Evolutionary conservation across 1,140 invertebrate species (phyloP).

Genomic region (Tribolium madens): DNA sequence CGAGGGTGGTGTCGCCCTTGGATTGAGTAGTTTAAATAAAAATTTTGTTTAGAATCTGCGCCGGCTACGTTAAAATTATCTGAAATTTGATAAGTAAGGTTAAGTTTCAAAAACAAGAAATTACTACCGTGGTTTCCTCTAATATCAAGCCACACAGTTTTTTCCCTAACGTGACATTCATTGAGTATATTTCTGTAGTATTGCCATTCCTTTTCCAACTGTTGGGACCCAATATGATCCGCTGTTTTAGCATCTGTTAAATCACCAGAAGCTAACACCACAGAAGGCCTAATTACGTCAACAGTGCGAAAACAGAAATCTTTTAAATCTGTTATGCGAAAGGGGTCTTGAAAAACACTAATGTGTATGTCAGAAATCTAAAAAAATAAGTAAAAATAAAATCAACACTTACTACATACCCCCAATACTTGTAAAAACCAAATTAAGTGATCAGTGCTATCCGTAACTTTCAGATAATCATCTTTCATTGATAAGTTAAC

Average conservation of each 20-base stretch:
- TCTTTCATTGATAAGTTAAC: slow-evolving; percentile 45
- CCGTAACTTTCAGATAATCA: slow-evolving; percentile 64
- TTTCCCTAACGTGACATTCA: slow-evolving; percentile 75
- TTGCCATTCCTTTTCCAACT: slow-evolving; percentile 88
- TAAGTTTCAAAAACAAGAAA: slow-evolving; percentile 2
- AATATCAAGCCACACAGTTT: slow-evolving; percentile 89
- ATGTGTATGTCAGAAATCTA: slow-evolving; percentile 92
- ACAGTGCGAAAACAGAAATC: slow-evolving; percentile 86
- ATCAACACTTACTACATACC: slow-evolving; percentile 18
- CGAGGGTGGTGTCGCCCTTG: slow-evolving; percentile 78
- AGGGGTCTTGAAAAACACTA: slow-evolving; percentile 84
- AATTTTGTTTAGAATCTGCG: slow-evolving; percentile 79
- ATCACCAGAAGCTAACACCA: slow-evolving; percentile 90
- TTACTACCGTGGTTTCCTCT: slow-evolving; percentile 92
- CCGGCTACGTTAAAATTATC: slow-evolving; percentile 91
- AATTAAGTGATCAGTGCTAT: slow-evolving; percentile 72
- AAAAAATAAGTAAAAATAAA: slow-evolving; percentile 52
- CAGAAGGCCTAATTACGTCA: slow-evolving; percentile 78
- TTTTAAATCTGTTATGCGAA: slow-evolving; percentile 80
- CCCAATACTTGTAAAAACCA: slow-evolving; percentile 82
- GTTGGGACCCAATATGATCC: slow-evolving; percentile 84
- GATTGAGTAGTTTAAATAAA: slow-evolving; percentile 84
- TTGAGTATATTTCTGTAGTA: slow-evolving; percentile 81
- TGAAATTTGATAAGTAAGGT: slow-evolving; percentile 67
- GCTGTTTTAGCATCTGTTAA: slow-evolving; percentile 89